A percentile compares a stretch with the other conserved stretches of the same genome.
These are phyloP conservation scores for Bucorvus abyssinicus DNA, from an alignment of 2,797 vertebrate species.

Conservation along the genomic window DNA sequence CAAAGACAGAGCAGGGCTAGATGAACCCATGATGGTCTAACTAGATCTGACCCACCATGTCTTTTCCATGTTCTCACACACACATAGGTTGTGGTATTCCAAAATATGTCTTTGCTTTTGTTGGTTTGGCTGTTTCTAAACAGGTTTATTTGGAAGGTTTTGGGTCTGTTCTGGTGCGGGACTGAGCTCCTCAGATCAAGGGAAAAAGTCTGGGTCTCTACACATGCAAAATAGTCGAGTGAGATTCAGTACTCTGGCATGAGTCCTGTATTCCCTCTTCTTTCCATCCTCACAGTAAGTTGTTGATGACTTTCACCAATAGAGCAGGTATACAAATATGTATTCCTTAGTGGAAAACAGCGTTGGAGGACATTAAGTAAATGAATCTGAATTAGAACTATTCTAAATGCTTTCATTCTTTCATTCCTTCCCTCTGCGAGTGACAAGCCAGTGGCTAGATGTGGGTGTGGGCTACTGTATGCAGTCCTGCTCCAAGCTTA, in stretches of 20 bases:
- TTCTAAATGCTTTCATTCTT: background rate
- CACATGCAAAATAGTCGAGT: fast-evolving
- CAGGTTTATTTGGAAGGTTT: background rate
- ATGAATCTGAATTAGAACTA: background rate
- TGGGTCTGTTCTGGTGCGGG: background rate
- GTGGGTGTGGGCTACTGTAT: background rate
- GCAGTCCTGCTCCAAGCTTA: background rate
- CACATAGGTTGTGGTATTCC: background rate
- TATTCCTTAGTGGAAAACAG: background rate
- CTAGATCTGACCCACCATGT: fast-evolving
- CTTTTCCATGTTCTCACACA: background rate
- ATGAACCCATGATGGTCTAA: background rate
- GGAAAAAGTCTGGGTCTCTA: background rate
- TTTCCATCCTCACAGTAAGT: background rate
- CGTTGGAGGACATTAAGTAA: background rate
- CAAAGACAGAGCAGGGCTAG: background rate
- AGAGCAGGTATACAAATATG: background rate
- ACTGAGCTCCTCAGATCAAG: background rate
- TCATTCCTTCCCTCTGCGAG: background rate
- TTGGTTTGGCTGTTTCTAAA: background rate
- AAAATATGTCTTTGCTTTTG: background rate
- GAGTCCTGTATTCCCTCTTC: background rate
- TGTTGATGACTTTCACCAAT: background rate
- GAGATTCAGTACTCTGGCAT: background rate
- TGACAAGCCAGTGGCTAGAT: background rate